phyloP scores from a whole-genome alignment of 1,140 invertebrate genomes.

The Drosophila aff. region DNA sequence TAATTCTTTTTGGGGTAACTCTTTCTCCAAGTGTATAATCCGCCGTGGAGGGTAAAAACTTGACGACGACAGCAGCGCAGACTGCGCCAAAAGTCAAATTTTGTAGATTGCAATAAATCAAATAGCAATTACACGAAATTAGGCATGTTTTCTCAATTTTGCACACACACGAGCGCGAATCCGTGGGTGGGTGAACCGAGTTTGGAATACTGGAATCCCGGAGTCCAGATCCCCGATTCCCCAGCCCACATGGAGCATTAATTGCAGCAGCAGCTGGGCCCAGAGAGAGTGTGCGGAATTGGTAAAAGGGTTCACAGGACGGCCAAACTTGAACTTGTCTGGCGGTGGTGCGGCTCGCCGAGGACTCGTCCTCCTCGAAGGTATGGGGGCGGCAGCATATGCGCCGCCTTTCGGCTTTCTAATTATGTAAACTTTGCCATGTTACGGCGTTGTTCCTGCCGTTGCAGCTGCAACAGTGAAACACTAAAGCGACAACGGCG shows the following conservation, averaged over 20 bases:
- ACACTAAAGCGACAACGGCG: conserved; percentile 39
- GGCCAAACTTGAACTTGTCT: conserved; percentile 78
- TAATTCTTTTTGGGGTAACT: accelerated
- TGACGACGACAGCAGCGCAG: conserved; percentile 56
- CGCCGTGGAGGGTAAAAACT: conserved; percentile 26
- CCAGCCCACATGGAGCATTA: conserved; percentile 66
- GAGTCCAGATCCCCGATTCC: conserved; percentile 21
- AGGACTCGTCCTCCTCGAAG: conserved; percentile 45
- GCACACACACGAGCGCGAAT: conserved; percentile 33
- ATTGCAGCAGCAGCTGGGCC: conserved; percentile 77
- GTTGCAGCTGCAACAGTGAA: conserved; percentile 37
- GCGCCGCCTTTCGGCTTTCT: conserved; percentile 69
- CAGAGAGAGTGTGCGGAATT: conserved; percentile 59
- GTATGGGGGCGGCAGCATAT: conserved; percentile 59
- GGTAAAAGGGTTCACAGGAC: conserved; percentile 77
- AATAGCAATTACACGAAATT: conserved; percentile 85
- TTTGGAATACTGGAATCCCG: conserved; percentile 3
- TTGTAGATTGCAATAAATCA: conserved; percentile 85
- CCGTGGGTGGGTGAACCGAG: not conserved
- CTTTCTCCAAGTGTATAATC: not conserved
- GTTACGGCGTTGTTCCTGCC: conserved; percentile 29
- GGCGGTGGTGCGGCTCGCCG: conserved; percentile 30
- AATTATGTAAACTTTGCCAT: conserved; percentile 76
- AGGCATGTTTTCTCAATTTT: conserved; percentile 85
- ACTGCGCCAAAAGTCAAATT: conserved; percentile 84